Conservation (phyloP, 2,888 invertebrate genomes). For the Orthonevra nobilis region DNA sequence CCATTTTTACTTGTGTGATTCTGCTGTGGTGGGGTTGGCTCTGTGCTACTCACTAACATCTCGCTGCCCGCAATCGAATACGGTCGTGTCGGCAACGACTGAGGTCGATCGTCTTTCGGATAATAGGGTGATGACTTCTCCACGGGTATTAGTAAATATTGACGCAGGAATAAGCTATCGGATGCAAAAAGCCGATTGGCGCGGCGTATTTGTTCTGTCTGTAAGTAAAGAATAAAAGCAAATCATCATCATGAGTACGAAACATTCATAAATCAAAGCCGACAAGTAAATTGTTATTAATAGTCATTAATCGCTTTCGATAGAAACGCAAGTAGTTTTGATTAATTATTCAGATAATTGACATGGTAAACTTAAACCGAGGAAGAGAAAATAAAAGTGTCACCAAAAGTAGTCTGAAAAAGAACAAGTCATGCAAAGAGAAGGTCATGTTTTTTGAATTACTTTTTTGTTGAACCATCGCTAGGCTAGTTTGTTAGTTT, state of each 20-base stretch:
- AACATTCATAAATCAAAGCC: constrained; percentile 1
- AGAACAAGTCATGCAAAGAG: too few relatives aligned
- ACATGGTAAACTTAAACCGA: too few relatives aligned
- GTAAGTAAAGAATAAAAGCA: constrained; percentile 77
- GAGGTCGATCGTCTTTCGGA: constrained; percentile 81
- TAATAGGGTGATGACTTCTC: constrained; percentile 84
- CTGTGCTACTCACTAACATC: constrained; percentile 73
- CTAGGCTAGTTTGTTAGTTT: too few relatives aligned
- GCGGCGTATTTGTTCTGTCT: constrained; percentile 97
- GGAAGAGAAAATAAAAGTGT: too few relatives aligned
- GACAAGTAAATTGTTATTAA: constrained; percentile 8
- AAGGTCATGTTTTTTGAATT: too few relatives aligned
- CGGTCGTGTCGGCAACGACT: constrained; percentile 81
- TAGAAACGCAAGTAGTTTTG: background rate
- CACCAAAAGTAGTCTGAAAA: too few relatives aligned
- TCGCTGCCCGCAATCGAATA: constrained; percentile 82
- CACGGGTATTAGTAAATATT: constrained; percentile 92
- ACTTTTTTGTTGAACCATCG: too few relatives aligned
- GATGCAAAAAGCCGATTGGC: constrained; percentile 95
- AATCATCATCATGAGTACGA: background rate
- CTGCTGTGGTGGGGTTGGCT: constrained; percentile 73
- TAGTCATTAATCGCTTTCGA: background rate
- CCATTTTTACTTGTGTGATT: constrained; percentile 75
- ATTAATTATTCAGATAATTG: constrained; percentile 31
- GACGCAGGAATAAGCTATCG: constrained; percentile 95